These are phyloP conservation scores for Pissodes strobi DNA, from an alignment of 1,140 invertebrate genomes.

Conservation along the genomic window DNA sequence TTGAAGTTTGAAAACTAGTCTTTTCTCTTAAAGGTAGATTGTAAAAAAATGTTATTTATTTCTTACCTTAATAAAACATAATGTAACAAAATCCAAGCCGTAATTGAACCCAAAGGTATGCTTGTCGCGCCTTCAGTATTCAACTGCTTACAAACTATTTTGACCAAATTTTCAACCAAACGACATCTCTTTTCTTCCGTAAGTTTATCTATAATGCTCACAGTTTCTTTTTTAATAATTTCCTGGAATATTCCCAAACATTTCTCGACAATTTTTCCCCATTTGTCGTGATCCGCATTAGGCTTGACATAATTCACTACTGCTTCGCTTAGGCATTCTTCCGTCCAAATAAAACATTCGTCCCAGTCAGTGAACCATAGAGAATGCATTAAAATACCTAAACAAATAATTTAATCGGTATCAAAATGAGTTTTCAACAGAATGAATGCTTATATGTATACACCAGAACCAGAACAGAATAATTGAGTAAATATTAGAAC, in stretches of 20 bases:
- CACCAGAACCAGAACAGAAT: no score
- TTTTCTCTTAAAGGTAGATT: no score
- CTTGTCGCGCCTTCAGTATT: conserved; percentile 67
- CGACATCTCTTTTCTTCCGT: conserved; percentile 62
- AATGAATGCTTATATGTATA: no score
- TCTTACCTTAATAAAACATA: conserved; percentile 72
- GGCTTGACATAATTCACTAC: conserved; percentile 58
- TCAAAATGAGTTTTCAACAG: no score
- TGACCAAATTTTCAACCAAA: conserved; percentile 75
- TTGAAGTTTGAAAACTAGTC: no score
- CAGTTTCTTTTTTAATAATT: conserved; percentile 65
- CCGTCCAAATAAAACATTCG: conserved; percentile 77
- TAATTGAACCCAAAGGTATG: conserved; percentile 71
- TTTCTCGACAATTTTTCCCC: conserved; percentile 68
- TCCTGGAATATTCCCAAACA: conserved; percentile 70
- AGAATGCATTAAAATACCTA: conserved; percentile 69
- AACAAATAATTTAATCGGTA: no score
- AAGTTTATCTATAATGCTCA: conserved; percentile 60
- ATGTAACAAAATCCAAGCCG: conserved; percentile 85
- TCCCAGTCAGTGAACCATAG: conserved; percentile 65
- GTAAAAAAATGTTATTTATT: no score
- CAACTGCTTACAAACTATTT: conserved; percentile 73
- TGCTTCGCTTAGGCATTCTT: conserved; percentile 67
- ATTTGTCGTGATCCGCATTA: conserved; percentile 57
- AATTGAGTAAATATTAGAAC: no score